Conservation (phyloP, 2,888 invertebrate genomes). For the Helobdella robusta region DNA sequence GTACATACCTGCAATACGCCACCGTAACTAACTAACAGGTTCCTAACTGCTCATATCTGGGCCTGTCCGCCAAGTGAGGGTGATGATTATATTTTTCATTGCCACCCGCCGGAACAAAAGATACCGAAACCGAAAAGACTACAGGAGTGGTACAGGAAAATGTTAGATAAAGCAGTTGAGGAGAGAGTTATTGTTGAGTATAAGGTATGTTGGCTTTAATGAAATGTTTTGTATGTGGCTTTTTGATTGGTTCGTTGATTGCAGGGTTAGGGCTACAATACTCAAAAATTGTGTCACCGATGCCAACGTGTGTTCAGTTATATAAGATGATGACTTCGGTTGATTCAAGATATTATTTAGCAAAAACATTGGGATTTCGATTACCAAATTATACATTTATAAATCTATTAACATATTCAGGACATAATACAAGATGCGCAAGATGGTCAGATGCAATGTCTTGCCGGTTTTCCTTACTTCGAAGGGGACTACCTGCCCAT, state of each 20-base stretch:
- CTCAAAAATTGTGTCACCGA: too few species aligned
- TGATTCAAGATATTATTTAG: too few species aligned
- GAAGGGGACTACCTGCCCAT: slow-evolving; percentile 96
- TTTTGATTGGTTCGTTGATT: not conserved
- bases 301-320: too few species aligned
- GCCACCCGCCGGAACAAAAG: slow-evolving; percentile 97
- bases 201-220: slow-evolving; percentile 59
- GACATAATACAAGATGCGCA: slow-evolving; percentile 81
- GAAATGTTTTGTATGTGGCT: not conserved
- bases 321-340: too few species aligned
- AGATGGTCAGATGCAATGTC: slow-evolving; percentile 77
- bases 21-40: too few species aligned
- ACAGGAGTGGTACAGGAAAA: slow-evolving; percentile 99
- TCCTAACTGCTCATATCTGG: slow-evolving; percentile 99
- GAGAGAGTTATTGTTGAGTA: slow-evolving; percentile 97
- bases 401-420: slow-evolving; percentile 34
- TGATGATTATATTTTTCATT: slow-evolving; percentile 99
- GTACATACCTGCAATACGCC: not conserved
- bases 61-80: slow-evolving; percentile 99
- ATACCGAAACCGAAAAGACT: slow-evolving; percentile 98
- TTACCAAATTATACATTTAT: too few species aligned
- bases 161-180: slow-evolving; percentile 93
- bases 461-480: slow-evolving; percentile 49
- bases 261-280: too few species aligned
- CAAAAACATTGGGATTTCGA: too few species aligned